A percentile compares a stretch with the other conserved stretches of the same genome.
Evolutionary conservation across 2,888 invertebrate species (phyloP).

Genomic region (Euphydryas editha): DNA sequence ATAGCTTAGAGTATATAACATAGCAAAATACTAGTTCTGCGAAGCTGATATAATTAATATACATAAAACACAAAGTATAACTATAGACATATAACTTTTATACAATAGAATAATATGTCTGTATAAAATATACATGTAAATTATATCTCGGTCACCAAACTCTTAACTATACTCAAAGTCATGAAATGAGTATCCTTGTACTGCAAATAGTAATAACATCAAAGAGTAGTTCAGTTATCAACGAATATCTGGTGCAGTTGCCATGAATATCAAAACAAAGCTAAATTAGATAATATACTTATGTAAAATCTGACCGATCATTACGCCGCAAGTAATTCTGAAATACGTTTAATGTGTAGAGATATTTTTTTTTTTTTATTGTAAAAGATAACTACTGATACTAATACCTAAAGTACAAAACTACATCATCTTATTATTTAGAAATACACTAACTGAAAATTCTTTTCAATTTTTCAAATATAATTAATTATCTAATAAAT

Average conservation of each 20-base stretch:
- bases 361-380: not conserved
- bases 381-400: no score
- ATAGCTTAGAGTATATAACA: no score
- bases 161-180: constrained; percentile 17
- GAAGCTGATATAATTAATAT: no score
- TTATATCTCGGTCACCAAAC: not conserved
- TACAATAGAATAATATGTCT: not conserved
- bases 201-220: constrained; percentile 76
- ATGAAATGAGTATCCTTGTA: constrained; percentile 56
- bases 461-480: no score
- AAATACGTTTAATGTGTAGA: constrained; percentile 2
- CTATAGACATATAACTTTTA: no score
- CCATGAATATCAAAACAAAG: constrained; percentile 25
- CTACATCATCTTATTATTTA: no score
- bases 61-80: no score
- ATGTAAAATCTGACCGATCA: constrained; percentile 7
- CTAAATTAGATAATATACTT: constrained; percentile 26
- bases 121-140: not conserved
- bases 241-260: constrained; percentile 4
- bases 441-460: not conserved
- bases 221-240: constrained; percentile 44
- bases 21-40: no score
- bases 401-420: no score
- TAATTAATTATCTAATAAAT: no score
- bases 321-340: not conserved